Base-by-base conservation (phyloP, 2,888 invertebrate genomes). In the Plagiodera versicolora region DNA sequence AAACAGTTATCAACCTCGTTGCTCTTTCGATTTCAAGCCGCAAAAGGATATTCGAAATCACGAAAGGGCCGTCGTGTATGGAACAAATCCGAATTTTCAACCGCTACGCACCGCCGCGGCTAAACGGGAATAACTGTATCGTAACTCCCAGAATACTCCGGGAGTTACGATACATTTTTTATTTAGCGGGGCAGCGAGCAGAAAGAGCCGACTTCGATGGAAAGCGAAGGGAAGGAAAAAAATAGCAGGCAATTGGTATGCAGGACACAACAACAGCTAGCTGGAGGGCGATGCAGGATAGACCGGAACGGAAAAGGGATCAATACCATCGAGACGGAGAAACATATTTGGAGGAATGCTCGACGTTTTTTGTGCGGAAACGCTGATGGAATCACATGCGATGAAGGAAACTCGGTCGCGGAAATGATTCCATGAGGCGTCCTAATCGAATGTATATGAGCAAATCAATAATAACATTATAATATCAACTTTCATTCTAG, bases 161-260 rank as follows among this genome's bases (percentile, higher is more conserved):
- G 75, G n/a, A n/a, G n/a, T n/a, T n/a, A n/a, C n/a, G n/a, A n/a
- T n/a, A n/a, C 77, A 77, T 79, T 78, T 72, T 78, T 77, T 78
- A 77, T 77, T 76, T 77, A 70, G 73, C 66, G 70, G 67, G 65
- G 69, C 71, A 72, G 74, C 50, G 53, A 58, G n/a, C n/a, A n/a
- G n/a, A 59, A 58, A 28, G 54, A 47, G 55, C 64, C 50, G 59
- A 58, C 52, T 56, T 52, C 55, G 39, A 58, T n/a, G n/a, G n/a
- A 52, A 45, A 66, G 63, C 65, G 65, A 67, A 81, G 75, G 77
- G 75, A 74, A 77, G 69, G 83, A 82, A 83, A 32, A 32, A 83
- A 83, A 82, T 82, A 75, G 82, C 80, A 82, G 81, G 82, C 83
- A 83, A 84, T 84, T 84, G 83, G 83, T 84, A 84, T 84, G 83